Percentiles rank a stretch among this genome's conserved stretches.
phyloP scores from a whole-genome alignment of 2,113 vertebrate genomes.

The Alligator mississippiensis region DNA sequence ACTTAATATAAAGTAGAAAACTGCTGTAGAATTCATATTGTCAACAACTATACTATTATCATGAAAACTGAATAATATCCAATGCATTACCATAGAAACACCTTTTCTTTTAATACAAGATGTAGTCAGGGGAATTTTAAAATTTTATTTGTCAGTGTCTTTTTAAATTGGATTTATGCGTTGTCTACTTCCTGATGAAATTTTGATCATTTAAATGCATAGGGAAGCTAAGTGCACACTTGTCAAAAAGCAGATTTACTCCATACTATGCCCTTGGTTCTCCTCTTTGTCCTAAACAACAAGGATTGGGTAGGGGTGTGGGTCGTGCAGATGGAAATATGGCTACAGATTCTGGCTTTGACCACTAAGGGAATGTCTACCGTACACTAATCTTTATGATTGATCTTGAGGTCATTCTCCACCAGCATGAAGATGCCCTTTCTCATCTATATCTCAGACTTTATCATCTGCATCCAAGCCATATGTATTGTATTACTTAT shows the following conservation, averaged over 20 bases:
- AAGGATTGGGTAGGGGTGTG: neutral
- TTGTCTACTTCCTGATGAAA: slow-evolving; percentile 50
- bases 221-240: slow-evolving; percentile 25
- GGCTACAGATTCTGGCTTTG: neutral
- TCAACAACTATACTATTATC: neutral
- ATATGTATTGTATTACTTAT: no score
- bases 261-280: slow-evolving; percentile 13
- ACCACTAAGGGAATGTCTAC: neutral
- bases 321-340: neutral
- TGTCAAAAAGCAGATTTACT: slow-evolving; percentile 56
- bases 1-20: slow-evolving; percentile 8
- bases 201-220: slow-evolving; percentile 54
- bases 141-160: slow-evolving; percentile 21
- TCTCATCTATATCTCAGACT: no score
- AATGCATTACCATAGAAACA: slow-evolving; percentile 36
- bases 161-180: slow-evolving; percentile 60
- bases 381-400: no score
- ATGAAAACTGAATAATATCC: neutral
- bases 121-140: neutral
- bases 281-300: neutral
- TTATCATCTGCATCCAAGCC: no score
- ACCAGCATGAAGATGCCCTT: no score
- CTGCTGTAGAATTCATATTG: neutral
- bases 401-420: no score
- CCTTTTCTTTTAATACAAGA: slow-evolving; percentile 44